phyloP scores from a whole-genome alignment of 2,113 vertebrate species.

The Neofelis nebulosa region DNA sequence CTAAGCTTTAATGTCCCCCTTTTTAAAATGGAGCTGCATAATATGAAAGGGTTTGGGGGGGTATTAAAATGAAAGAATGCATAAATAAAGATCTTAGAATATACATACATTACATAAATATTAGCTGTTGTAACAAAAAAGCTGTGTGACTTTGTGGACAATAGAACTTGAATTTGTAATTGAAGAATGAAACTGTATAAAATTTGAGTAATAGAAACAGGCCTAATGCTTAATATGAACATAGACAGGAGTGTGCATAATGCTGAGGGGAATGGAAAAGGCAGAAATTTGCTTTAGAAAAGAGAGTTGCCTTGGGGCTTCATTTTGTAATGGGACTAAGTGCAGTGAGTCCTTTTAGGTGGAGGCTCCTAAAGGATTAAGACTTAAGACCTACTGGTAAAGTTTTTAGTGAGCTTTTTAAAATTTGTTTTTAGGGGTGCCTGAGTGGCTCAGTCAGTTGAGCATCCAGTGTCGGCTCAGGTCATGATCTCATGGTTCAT shows the following conservation, averaged over 20 bases:
- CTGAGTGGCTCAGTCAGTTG: no score
- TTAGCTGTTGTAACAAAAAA: background rate
- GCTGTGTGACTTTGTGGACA: background rate
- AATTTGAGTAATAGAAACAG: slow-evolving; percentile 1
- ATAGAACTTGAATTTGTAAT: background rate
- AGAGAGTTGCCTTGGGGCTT: background rate
- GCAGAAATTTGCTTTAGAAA: slow-evolving; percentile 32
- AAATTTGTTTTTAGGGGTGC: background rate
- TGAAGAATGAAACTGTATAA: background rate
- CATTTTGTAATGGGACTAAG: background rate
- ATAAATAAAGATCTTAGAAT: background rate
- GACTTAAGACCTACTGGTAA: background rate
- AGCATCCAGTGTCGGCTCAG: no score
- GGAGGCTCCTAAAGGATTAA: background rate
- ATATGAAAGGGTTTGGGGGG: background rate
- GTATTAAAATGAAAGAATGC: slow-evolving; percentile 7
- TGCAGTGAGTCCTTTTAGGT: background rate
- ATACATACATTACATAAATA: background rate
- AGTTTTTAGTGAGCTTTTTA: background rate
- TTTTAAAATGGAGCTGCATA: background rate
- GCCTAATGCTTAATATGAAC: background rate
- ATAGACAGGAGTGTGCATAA: background rate
- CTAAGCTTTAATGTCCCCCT: background rate
- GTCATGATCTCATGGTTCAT: no score
- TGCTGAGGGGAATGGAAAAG: background rate